Evolutionary conservation across 1,140 invertebrate species (phyloP).

Genomic region (Heterodera carotae): DNA sequence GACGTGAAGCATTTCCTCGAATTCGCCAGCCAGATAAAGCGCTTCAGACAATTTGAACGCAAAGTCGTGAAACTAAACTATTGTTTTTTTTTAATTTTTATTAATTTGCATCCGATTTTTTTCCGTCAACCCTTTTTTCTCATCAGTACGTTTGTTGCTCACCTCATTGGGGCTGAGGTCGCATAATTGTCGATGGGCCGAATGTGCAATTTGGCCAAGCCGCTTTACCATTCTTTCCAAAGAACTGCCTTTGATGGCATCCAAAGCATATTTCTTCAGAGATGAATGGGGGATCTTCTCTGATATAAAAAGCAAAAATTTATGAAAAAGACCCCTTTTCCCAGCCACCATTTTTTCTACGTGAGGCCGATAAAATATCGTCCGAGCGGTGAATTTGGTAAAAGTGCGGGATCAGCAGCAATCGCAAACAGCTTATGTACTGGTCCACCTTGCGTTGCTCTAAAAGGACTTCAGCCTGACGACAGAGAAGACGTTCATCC

Average conservation of each 20-base stretch:
- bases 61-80: slow-evolving; percentile 61
- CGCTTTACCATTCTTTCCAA: slow-evolving; percentile 53
- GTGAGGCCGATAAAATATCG: slow-evolving; percentile 13
- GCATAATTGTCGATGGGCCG: slow-evolving; percentile 39
- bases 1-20: slow-evolving; percentile 56
- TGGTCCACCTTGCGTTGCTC: slow-evolving; percentile 43
- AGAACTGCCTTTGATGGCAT: slow-evolving; percentile 42
- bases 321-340: too few species aligned
- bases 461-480: slow-evolving; percentile 60
- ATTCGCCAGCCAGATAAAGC: slow-evolving; percentile 43
- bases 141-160: too few species aligned
- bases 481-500: slow-evolving; percentile 60
- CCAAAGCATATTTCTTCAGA: slow-evolving; percentile 45
- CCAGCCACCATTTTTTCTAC: slow-evolving; percentile 18
- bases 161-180: slow-evolving; percentile 37
- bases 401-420: slow-evolving; percentile 60
- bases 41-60: slow-evolving; percentile 58
- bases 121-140: too few species aligned
- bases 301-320: slow-evolving; percentile 15
- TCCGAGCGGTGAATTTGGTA: slow-evolving; percentile 48
- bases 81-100: too few species aligned
- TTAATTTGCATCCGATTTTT: too few species aligned
- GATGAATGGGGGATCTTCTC: slow-evolving; percentile 31
- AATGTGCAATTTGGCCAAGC: slow-evolving; percentile 42
- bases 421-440: slow-evolving; percentile 53